Conservation (phyloP, 2,888 invertebrate species). For the Meliscaeva auricollis region DNA sequence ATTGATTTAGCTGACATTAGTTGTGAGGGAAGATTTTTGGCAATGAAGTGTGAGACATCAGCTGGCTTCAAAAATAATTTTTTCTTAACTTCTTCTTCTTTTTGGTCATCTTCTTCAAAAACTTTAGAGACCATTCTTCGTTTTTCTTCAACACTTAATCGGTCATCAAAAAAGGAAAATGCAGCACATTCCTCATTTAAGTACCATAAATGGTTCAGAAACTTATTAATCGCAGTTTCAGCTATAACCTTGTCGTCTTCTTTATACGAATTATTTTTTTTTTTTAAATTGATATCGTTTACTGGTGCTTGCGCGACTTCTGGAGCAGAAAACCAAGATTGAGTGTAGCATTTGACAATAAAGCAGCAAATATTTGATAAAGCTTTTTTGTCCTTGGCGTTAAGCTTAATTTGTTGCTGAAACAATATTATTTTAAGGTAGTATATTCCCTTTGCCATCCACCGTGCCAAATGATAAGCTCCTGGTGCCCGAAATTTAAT, state of each 20-base stretch:
- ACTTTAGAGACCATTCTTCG: slow-evolving; percentile 14
- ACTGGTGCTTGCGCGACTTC: neutral
- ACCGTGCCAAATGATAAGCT: no score
- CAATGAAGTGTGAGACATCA: slow-evolving; percentile 38
- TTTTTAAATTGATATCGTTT: slow-evolving; percentile 5
- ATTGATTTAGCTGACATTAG: no score
- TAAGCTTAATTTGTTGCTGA: no score
- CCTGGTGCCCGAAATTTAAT: no score
- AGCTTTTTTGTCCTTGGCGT: slow-evolving; percentile 37
- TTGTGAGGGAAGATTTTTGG: no score
- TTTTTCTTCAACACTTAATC: slow-evolving; percentile 12
- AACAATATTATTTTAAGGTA: no score
- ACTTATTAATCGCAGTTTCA: slow-evolving; percentile 16
- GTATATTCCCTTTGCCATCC: no score
- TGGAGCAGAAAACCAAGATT: no score
- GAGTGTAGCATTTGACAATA: slow-evolving; percentile 35
- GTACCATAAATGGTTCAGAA: no score
- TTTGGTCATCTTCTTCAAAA: slow-evolving; percentile 20
- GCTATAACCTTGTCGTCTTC: slow-evolving; percentile 8
- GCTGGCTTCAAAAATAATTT: slow-evolving; percentile 34
- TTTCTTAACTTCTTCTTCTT: slow-evolving; percentile 36
- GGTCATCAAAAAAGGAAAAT: neutral
- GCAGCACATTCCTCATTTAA: no score
- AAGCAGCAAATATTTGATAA: slow-evolving; percentile 57
- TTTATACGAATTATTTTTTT: slow-evolving; percentile 22